Base-by-base conservation (phyloP, 2,113 vertebrate species). In the Geothlypis trichas region DNA sequence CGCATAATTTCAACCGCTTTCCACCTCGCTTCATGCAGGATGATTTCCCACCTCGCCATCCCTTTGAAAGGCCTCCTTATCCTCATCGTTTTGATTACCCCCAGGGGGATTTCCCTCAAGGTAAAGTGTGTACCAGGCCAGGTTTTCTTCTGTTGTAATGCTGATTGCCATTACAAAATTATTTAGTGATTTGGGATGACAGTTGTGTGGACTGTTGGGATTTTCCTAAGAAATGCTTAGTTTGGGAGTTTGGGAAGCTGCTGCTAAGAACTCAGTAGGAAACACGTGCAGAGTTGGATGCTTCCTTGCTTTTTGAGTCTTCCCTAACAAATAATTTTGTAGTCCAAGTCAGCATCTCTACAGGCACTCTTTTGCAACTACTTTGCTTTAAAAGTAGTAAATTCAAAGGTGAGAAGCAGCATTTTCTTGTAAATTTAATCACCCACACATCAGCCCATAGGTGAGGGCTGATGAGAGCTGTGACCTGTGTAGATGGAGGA, bases 21-120 rank as follows among this genome's bases (percentile, higher is more conserved):
- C 99, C 99, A 1, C 99, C 99, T 9, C 99, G 99, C 78, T 99
- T 99, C 96, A 99, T 99, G 99, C 99, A 99, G 97, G 99, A 99
- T 3, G 99, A 99, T 81, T 99, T 99, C 54, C 99, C 99, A 30
- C 99, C 99, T 3, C 98, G 99, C 55, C 99, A 99, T 97, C 99
- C 99, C 88, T 99, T 99, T 27, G 99, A 99, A 95, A 97, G 99
- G 69, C 99, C 99, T 1, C 99, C 99, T 4, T 99, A 99, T 94
- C 99, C 99, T 6, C 99, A 99, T 89, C 99, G 98, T 49, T 99
- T 99, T 44, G 99, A 99, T 96, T 99, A 99, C 83, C 98, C 99
- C 13, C 99, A 99, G 95, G 99, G 99, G 54, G 99, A 99, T 52
- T 99, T 98, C 84, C 99, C 98, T 2, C 98, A 98, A 81, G 99